Base-by-base conservation (phyloP, 2,888 invertebrate species). In the Eilema depressum region DNA sequence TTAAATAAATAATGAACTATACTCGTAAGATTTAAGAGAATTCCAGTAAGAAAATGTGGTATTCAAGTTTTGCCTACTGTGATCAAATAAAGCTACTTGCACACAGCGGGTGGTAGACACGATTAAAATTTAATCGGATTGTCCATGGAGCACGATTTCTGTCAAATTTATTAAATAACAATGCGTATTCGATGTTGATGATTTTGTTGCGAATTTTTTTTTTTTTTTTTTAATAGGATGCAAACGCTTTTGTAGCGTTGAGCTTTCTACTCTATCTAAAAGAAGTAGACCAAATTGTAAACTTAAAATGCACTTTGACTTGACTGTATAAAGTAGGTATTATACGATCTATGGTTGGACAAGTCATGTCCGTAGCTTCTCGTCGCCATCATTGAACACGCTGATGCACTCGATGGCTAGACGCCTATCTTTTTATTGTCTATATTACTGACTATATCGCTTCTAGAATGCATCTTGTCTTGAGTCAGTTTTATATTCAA, bases 401-500 rank as follows among this genome's bases (percentile, higher is more conserved):
- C 20, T 47, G 10, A n/a, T n/a, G 10, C 53, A 53, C 14, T 41
- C 8, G 53, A 53, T 53, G n/a, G 53, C 53, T 53, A n/a, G 53
- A 53, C 20, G 20, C 53, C 0, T 20, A 10, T 8, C 53, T n/a
- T 53, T 17, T 3, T 10, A 53, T 20, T 53, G 8, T 20, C 47
- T 20, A 47, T 63, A 25, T 8, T 25, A 41, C 53, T 17, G 8
- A 8, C 8, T 37, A 28, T 20, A 41, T 20, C 28, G 47, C n/a
- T 64, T 53, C 3, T 63, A 41, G 37, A 63, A 26, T 64, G 28
- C n/a, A 28, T 53, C n/a, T 23, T 53, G 4, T 53, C 11, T 28
- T 25, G 11, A 41, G 26, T 20, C 41, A 53, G 47, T 66, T 66
- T 69, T 59, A 78, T 25, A 25, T 53, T 25, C 10, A 72, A 75